Percentiles rank a stretch among this genome's conserved stretches.
Evolutionary conservation across 2,113 vertebrate species (phyloP).

Genomic region (Cisticola juncidis): DNA sequence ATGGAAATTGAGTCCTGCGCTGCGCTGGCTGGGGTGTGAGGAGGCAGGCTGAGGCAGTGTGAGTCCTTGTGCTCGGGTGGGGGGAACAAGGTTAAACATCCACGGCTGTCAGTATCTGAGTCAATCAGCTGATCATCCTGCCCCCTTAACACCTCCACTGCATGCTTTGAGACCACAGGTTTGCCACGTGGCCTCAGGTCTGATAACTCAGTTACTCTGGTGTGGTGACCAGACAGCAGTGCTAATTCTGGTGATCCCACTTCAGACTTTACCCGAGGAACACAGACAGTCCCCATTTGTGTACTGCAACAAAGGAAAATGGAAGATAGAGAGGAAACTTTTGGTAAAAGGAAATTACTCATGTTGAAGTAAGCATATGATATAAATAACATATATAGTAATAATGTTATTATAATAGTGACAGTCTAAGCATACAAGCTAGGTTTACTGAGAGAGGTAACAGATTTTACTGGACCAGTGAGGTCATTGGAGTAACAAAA

Average conservation of each 20-base stretch:
- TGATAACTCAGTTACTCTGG: not conserved
- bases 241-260: not conserved
- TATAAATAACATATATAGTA: not conserved
- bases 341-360: not conserved
- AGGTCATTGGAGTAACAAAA: not conserved
- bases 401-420: not conserved
- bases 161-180: not conserved
- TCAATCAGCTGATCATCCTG: not conserved
- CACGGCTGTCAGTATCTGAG: not conserved
- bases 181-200: not conserved
- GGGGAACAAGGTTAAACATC: not conserved
- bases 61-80: not conserved
- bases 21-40: not conserved
- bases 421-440: not conserved
- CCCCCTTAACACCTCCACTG: not conserved
- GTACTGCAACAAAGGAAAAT: not conserved
- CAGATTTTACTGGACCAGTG: not conserved
- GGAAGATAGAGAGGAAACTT: not conserved
- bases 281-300: not conserved
- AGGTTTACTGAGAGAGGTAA: not conserved
- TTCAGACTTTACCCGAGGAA: not conserved
- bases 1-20: conserved; percentile 1
- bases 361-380: not conserved
- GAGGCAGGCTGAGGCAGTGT: not conserved
- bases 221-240: rapidly evolving